phyloP scores from a whole-genome alignment of 2,113 vertebrate species.

The Colistium nudipinnis region DNA sequence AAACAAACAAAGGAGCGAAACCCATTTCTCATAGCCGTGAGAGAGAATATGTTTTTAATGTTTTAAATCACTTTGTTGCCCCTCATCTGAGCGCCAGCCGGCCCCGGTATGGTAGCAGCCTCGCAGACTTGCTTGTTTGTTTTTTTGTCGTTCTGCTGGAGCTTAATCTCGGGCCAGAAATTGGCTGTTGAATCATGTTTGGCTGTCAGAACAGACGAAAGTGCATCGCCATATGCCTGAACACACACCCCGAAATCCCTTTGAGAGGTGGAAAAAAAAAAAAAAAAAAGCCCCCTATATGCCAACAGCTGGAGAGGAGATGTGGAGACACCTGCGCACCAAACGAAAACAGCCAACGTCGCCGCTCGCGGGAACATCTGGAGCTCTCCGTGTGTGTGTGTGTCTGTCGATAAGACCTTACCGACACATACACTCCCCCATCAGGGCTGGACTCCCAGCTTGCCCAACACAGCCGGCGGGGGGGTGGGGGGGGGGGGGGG shows the following conservation, averaged over 20 bases:
- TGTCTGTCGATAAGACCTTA: constrained; percentile 60
- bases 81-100: constrained; percentile 51
- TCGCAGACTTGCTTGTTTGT: constrained; percentile 73
- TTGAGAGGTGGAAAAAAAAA: no score
- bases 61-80: constrained; percentile 46
- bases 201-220: constrained; percentile 80
- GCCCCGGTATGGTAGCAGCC: constrained; percentile 63
- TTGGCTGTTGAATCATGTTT: constrained; percentile 78
- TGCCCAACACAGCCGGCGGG: constrained; percentile 33
- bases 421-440: constrained; percentile 57
- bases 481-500: no score
- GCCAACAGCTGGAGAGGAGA: constrained; percentile 78
- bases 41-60: constrained; percentile 3
- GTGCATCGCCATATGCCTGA: constrained; percentile 76
- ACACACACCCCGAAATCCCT: constrained; percentile 76
- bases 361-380: constrained; percentile 78
- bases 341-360: constrained; percentile 76
- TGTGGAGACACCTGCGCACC: constrained; percentile 81
- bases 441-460: constrained; percentile 69
- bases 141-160: constrained; percentile 64
- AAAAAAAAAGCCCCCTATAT: constrained; percentile 56
- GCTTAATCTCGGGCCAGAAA: constrained; percentile 74
- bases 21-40: constrained; percentile 48
- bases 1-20: constrained; percentile 56
- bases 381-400: no score